Conservation (phyloP, 2,888 invertebrate genomes). For the Cremastinae sp. region DNA sequence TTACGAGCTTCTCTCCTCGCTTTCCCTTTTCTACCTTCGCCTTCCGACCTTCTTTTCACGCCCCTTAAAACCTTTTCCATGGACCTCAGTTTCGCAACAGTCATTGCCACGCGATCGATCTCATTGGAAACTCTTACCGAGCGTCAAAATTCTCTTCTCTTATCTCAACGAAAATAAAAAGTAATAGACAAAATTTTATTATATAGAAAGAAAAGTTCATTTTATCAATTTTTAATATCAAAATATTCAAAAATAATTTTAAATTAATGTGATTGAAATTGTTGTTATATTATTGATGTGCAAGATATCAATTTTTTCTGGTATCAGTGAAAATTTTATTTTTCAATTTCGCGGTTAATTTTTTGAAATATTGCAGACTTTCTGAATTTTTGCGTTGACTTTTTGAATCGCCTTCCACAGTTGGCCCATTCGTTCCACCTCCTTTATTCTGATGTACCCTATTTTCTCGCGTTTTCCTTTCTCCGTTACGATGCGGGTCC, state of each 20-base stretch:
- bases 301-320: neutral
- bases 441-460: constrained; percentile 60
- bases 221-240: too few species aligned
- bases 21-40: constrained; percentile 37
- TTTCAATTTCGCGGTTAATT: constrained; percentile 61
- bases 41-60: constrained; percentile 4
- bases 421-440: constrained; percentile 45
- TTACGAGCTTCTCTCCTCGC: constrained; percentile 74
- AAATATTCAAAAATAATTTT: too few species aligned
- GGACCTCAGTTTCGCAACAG: constrained; percentile 14
- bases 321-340: constrained; percentile 18
- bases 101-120: constrained; percentile 38
- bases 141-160: neutral
- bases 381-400: constrained; percentile 59
- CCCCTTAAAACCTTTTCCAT: constrained; percentile 44
- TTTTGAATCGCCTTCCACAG: constrained; percentile 31
- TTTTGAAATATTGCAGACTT: constrained; percentile 32
- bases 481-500: constrained; percentile 61
- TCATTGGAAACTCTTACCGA: constrained; percentile 5
- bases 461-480: constrained; percentile 55
- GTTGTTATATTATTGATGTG: neutral
- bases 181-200: neutral
- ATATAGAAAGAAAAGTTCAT: neutral
- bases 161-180: too few species aligned
- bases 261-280: too few species aligned